Base-by-base conservation (phyloP, 2,113 vertebrate species). In the Alosa alosa region DNA sequence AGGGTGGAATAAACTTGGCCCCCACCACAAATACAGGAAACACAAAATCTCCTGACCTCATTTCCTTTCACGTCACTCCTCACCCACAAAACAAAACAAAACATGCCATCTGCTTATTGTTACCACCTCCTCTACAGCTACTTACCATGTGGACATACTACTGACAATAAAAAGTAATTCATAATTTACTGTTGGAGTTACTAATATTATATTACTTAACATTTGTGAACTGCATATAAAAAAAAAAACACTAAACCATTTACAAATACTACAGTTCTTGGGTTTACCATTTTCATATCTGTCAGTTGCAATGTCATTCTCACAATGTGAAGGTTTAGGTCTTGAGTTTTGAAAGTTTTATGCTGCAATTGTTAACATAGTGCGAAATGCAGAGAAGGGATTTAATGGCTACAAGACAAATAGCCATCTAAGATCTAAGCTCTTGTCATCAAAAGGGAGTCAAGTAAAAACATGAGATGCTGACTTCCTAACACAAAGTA, bases 1-100 rank as follows among this genome's bases (percentile, higher is more conserved):
- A 13, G 1, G 2, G 2, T 17, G 31, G 4, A 13, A 11, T 78
- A 20, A 78, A 41, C 10, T 39, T 15, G 36, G 39, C 25, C 72
- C 13, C 31, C 72, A 41, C 10, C 25, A 3, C 60, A 83, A 44
- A 83, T 46, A 36, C 31, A 31, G 3, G 68, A 86, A 86, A 75
- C 82, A 85, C 7, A 25, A 68, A 86, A 64, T 84, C 47, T 15
- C 31, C 52, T 50, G 46, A 84, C 82, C 18, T 83, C 75, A 86
- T 64, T 85, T 81, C 49, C 89, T 81, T 9, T 84, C 75, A 17
- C 41, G 60, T 85, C 22, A 39, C 31, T 49, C 68, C 17, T 2
- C 41, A 15, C 4, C 0, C 31, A 78, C 25, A 72, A 64, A 64
- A 72, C 64, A n/a, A 15, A 72, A 72, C 7, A 72, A 72, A 72